A percentile compares a stretch with the other conserved stretches of the same genome.
Conservation (phyloP, 2,888 invertebrate genomes). For the Mesorhabditis spiculigera region DNA sequence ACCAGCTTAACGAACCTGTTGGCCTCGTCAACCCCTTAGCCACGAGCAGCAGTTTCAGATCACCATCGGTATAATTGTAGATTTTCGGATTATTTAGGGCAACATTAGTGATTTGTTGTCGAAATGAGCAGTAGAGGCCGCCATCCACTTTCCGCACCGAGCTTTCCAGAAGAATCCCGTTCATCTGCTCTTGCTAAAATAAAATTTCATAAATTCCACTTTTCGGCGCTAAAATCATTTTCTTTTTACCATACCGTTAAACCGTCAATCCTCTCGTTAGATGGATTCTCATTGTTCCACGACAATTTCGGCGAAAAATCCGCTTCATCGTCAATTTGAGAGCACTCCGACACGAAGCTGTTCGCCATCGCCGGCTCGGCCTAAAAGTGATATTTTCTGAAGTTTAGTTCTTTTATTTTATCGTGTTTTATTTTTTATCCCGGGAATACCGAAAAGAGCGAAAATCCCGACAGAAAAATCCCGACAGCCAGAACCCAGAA, state of each 20-base stretch:
- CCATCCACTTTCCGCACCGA: neutral
- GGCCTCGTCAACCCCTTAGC: neutral
- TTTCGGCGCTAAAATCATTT: no score
- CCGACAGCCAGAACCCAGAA: no score
- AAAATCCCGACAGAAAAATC: no score
- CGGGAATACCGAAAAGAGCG: no score
- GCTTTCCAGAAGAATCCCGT: no score
- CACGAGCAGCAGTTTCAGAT: neutral
- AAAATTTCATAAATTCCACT: no score
- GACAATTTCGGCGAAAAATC: slow-evolving; percentile 30
- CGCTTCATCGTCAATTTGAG: slow-evolving; percentile 14
- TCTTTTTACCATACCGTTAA: no score
- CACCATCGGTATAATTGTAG: neutral
- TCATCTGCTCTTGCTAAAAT: no score
- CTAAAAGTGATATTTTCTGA: neutral
- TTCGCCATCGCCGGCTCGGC: slow-evolving; percentile 10
- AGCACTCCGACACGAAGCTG: slow-evolving; percentile 30
- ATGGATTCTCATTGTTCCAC: neutral
- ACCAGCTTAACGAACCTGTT: no score
- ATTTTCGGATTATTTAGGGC: neutral
- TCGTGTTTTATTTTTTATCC: no score
- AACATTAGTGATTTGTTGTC: neutral
- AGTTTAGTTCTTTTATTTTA: no score
- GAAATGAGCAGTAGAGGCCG: neutral
- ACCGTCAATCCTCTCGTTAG: neutral